A percentile compares a stretch with the other conserved stretches of the same genome.
Evolutionary conservation across 2,888 invertebrate species (phyloP).

Genomic region (Criorhina ranunculi): DNA sequence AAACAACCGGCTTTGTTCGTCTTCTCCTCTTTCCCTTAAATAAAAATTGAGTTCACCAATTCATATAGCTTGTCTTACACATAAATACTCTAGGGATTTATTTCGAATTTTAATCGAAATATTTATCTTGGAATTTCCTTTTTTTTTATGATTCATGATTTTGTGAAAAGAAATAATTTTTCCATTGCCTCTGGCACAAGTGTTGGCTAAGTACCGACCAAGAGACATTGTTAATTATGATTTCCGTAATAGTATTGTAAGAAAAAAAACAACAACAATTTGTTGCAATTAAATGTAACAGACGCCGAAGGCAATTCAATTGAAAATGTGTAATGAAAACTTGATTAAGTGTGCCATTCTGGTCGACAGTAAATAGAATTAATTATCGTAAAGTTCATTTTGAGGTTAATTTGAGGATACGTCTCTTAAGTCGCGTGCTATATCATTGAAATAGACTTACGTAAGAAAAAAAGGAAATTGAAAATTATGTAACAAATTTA

Average conservation of each 20-base stretch:
- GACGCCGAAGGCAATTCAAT: constrained; percentile 35
- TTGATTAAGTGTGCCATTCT: constrained; percentile 23
- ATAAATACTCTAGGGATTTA: not conserved
- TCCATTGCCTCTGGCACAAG: constrained; percentile 6
- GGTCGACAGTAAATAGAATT: constrained; percentile 6
- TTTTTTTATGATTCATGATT: not conserved
- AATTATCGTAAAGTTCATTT: constrained; percentile 16
- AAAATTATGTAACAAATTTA: not conserved
- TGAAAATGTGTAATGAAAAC: constrained; percentile 43
- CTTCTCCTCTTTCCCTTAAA: not conserved
- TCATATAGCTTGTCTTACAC: not conserved
- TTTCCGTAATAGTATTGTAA: constrained; percentile 11
- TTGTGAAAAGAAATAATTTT: constrained; percentile 1
- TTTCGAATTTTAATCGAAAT: constrained; percentile 30
- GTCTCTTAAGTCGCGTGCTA: constrained; percentile 36
- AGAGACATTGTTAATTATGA: constrained; percentile 17
- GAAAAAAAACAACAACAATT: constrained; percentile 20
- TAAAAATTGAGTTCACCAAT: not conserved
- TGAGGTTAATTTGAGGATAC: constrained; percentile 38
- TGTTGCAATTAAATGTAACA: constrained; percentile 25
- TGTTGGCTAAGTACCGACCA: not conserved
- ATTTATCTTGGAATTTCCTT: constrained; percentile 4
- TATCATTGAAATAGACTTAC: not conserved
- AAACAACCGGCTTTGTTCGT: constrained; percentile 36
- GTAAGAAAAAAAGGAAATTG: constrained; percentile 25